Base-by-base conservation (phyloP, 2,888 invertebrate species). In the Seira musarum region DNA sequence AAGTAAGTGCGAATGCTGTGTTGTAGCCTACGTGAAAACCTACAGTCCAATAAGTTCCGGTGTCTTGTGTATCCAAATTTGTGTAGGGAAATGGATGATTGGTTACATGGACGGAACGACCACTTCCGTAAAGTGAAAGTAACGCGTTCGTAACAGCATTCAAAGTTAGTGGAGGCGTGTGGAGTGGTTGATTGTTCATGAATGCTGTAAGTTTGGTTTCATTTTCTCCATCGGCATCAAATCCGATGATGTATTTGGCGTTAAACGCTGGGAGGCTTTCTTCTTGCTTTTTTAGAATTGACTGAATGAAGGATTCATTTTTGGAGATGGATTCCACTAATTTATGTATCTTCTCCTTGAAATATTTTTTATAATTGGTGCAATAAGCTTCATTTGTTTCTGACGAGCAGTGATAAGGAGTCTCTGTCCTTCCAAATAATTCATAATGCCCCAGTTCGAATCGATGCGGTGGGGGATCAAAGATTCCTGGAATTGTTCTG, bases 101-200 rank as follows among this genome's bases (percentile, higher is more conserved):
- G 46, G 89, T 88, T 0, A 92, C 89, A 21, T 88, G 88, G 1
- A 92, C 90, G 0, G 87, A 87, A 2, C 90, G 88, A 46, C 88
- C 88, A 17, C 88, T 85, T 3, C 1, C 8, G n/a, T 25, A 13
- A 85, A 40, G 49, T 6, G 49, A 90, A 0, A 93, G 90, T 60
- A 94, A 88, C 0, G 93, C 92, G 82, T 92, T 91, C 86, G 94
- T 91, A 0, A 93, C 89, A n/a, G 92, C 88, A 64, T 92, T 91
- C 3, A 95, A 88, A 0, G 94, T 90, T 0, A 93, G 90, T 0
- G 93, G 93, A 0, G 93, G 92, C 68, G 93, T 92, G 88, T 96
- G 95, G 87, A 92, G 93, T 0, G 94, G 93, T 87, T 94, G 93
- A 88, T 94, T 94, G 87, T 95, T 95, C 88, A 94, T 94, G 92